These are phyloP conservation scores for Andrena minutula DNA, from an alignment of 2,888 invertebrate genomes.

Conservation along the genomic window DNA sequence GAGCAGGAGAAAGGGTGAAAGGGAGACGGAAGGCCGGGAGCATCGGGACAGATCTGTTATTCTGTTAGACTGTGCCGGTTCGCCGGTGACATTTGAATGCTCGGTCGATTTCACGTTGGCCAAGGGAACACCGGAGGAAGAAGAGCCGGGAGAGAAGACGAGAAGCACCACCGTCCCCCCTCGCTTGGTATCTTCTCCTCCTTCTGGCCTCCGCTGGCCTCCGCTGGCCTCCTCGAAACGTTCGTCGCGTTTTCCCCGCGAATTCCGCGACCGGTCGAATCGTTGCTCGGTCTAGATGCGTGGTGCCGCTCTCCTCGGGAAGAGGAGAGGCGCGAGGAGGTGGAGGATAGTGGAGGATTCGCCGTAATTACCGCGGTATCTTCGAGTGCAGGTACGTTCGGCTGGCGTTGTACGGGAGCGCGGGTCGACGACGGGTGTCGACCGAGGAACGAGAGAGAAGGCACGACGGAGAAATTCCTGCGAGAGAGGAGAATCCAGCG, in stretches of 20 bases:
- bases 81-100: slow-evolving; percentile 84
- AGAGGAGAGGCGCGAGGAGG: slow-evolving; percentile 2
- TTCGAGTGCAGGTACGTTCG: slow-evolving; percentile 42
- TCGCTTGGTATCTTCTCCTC: slow-evolving; percentile 14
- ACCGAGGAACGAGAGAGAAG: slow-evolving; percentile 38
- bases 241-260: slow-evolving; percentile 27
- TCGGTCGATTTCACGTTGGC: slow-evolving; percentile 70
- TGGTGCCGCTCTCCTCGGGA: neutral
- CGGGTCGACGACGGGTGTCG: slow-evolving; percentile 37
- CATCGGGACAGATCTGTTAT: slow-evolving; percentile 82
- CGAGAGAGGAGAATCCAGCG: slow-evolving; percentile 68
- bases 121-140: slow-evolving; percentile 38
- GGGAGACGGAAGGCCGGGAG: slow-evolving; percentile 48
- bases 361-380: slow-evolving; percentile 69
- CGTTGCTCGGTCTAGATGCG: slow-evolving; percentile 27
- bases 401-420: slow-evolving; percentile 33
- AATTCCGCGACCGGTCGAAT: slow-evolving; percentile 21
- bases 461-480: slow-evolving; percentile 61
- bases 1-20: slow-evolving; percentile 47
- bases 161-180: slow-evolving; percentile 25
- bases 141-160: slow-evolving; percentile 42
- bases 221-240: neutral
- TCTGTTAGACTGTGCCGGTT: slow-evolving; percentile 79
- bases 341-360: slow-evolving; percentile 29
- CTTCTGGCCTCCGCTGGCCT: neutral